Conservation (phyloP, 2,797 vertebrate species). For the Phaenicophaeus curvirostris region DNA sequence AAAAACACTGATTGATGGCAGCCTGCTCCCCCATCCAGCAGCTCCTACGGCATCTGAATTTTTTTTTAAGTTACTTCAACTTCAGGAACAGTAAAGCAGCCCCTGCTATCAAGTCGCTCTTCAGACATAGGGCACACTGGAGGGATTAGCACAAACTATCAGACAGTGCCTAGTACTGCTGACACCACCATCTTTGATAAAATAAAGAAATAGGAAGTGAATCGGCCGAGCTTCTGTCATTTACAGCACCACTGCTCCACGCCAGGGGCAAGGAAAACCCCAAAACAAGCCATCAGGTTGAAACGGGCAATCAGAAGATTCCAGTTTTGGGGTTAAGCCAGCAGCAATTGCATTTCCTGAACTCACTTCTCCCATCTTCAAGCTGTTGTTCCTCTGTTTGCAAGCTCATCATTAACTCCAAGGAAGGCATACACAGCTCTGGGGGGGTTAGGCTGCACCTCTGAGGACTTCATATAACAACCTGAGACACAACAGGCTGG, state of each 20-base stretch:
- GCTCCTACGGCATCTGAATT: not conserved
- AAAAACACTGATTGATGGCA: not conserved
- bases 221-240: not conserved
- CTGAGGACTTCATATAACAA: not conserved
- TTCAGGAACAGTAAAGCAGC: not conserved
- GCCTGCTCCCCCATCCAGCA: not conserved
- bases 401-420: not conserved
- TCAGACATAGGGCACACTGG: not conserved
- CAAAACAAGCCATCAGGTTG: not conserved
- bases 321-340: not conserved
- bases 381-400: not conserved
- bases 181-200: not conserved
- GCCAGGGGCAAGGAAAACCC: not conserved
- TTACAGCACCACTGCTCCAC: not conserved
- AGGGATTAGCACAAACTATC: not conserved
- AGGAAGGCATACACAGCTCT: not conserved
- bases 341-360: not conserved
- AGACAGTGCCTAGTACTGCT: rapidly evolving
- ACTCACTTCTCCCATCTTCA: not conserved
- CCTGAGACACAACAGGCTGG: not conserved
- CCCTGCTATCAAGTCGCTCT: not conserved
- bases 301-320: not conserved
- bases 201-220: not conserved
- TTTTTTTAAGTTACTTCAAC: not conserved
- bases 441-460: not conserved